These are phyloP conservation scores for Zele albiditarsus DNA, from an alignment of 2,888 invertebrate species.

Conservation along the genomic window DNA sequence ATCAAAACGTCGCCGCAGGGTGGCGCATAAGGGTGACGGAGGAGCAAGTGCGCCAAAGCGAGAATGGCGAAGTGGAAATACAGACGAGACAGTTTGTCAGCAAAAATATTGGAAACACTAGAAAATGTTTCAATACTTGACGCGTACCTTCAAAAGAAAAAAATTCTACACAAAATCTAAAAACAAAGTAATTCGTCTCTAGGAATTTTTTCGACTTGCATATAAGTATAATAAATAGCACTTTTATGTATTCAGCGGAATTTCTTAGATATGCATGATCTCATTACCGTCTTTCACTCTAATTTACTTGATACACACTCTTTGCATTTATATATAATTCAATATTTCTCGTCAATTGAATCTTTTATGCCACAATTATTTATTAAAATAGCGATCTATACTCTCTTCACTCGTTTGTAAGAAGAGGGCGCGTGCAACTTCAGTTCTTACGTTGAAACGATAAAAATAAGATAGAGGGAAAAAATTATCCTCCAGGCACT, in stretches of 20 bases:
- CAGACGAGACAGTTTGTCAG: conserved; percentile 39
- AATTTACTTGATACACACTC: no score
- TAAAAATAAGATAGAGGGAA: not conserved
- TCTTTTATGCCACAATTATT: not conserved
- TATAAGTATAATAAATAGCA: no score
- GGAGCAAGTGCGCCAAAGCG: conserved; percentile 17
- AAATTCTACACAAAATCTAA: no score
- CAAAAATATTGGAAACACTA: conserved; percentile 18
- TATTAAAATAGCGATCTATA: not conserved
- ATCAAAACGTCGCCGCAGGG: conserved; percentile 35
- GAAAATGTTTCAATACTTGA: not conserved
- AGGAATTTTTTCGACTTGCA: no score
- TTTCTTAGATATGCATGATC: no score
- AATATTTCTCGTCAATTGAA: not conserved
- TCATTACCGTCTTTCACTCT: no score
- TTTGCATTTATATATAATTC: no score
- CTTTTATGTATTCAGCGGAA: no score
- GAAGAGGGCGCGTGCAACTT: conserved; percentile 4
- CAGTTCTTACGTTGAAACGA: conserved; percentile 4
- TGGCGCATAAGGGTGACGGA: not conserved
- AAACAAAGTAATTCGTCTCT: no score
- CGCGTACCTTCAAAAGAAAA: not conserved
- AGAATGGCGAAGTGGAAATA: conserved; percentile 4
- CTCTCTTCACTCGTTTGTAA: not conserved
- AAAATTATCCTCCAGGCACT: not conserved